phyloP scores from a whole-genome alignment of 2,113 vertebrate species.

The Gadus chalcogrammus region DNA sequence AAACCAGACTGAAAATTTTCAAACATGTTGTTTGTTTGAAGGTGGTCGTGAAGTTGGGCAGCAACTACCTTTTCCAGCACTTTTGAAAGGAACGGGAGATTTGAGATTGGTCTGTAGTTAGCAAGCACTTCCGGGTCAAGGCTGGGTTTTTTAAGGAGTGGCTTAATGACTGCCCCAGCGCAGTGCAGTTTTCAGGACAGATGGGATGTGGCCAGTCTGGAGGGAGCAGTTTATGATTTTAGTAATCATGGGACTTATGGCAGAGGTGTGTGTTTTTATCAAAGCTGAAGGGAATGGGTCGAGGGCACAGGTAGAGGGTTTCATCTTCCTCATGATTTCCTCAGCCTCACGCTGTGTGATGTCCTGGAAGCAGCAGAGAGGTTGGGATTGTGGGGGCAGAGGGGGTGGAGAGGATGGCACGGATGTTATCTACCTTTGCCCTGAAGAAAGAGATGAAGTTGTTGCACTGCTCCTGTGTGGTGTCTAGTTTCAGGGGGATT shows the following conservation, averaged over 20 bases:
- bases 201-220: too few relatives aligned
- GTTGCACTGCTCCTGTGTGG: constrained; percentile 12
- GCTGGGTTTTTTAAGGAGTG: too few relatives aligned
- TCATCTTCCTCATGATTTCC: neutral
- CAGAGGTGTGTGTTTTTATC: neutral
- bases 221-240: neutral
- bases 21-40: too few relatives aligned
- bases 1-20: too few relatives aligned
- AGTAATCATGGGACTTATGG: neutral
- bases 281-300: neutral
- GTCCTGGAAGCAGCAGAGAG: too few relatives aligned
- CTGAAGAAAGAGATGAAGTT: constrained; percentile 5
- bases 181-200: too few relatives aligned
- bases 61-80: too few relatives aligned
- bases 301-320: neutral
- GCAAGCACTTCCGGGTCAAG: too few relatives aligned
- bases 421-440: constrained; percentile 8
- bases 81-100: too few relatives aligned
- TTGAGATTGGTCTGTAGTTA: too few relatives aligned
- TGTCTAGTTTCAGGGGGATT: neutral
- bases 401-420: neutral
- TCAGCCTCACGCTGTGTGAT: neutral
- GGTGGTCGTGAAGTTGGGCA: too few relatives aligned
- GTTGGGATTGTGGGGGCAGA: neutral
- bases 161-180: too few relatives aligned